phyloP scores from a whole-genome alignment of 2,797 vertebrate species.

The Hybognathus amarus region DNA sequence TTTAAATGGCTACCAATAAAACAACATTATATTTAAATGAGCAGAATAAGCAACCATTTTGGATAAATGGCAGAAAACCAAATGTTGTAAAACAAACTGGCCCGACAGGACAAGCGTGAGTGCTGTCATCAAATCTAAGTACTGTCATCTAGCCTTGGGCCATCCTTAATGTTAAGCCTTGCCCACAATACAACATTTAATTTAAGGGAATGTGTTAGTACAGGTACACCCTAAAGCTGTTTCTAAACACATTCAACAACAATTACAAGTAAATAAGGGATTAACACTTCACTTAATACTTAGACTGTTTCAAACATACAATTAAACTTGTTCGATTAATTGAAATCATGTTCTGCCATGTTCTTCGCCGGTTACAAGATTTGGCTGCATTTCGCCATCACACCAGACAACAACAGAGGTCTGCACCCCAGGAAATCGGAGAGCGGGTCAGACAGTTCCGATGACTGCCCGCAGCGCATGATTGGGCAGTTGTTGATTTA shows the following conservation, averaged over 20 bases:
- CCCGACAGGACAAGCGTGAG: background rate
- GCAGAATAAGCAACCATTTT: background rate
- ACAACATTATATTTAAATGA: background rate
- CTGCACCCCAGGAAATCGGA: constrained; percentile 18
- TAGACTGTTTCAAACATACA: background rate
- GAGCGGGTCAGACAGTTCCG: constrained; percentile 27
- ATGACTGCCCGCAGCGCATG: constrained; percentile 8
- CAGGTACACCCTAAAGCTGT: background rate
- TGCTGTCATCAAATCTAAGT: background rate
- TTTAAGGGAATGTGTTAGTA: background rate
- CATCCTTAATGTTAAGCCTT: constrained; percentile 8
- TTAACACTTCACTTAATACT: background rate
- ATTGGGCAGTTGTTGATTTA: constrained; percentile 32
- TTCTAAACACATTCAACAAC: background rate
- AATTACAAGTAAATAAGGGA: background rate
- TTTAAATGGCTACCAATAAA: background rate
- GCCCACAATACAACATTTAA: constrained; percentile 25
- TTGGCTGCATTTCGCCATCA: background rate
- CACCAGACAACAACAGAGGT: constrained; percentile 21
- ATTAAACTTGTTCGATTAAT: background rate
- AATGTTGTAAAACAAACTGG: background rate
- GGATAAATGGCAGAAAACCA: background rate
- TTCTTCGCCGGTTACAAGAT: background rate
- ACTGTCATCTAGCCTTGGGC: background rate
- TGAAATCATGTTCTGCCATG: background rate